phyloP scores from a whole-genome alignment of 2,888 invertebrate species.

The Macrophya annulata region DNA sequence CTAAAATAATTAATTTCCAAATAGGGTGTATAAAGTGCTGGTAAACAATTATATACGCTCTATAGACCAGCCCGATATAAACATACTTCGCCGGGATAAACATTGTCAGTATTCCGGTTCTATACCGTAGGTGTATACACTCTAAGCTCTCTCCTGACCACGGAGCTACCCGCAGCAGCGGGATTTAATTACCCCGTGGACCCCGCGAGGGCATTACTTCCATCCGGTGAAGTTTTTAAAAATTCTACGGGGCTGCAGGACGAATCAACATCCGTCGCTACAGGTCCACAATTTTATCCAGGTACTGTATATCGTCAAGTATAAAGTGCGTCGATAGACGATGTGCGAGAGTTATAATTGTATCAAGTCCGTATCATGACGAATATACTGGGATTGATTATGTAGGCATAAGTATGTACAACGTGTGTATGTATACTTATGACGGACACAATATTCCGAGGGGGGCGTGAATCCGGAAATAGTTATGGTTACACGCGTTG shows the following conservation, averaged over 20 bases:
- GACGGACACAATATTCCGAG: too few relatives aligned
- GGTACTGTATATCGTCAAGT: background rate
- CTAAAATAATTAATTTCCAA: background rate
- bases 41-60: background rate
- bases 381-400: background rate
- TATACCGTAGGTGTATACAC: constrained; percentile 8
- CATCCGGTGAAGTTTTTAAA: background rate
- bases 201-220: background rate
- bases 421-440: too few relatives aligned
- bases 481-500: too few relatives aligned
- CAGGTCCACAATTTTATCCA: background rate
- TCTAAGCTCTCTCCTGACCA: background rate
- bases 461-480: too few relatives aligned
- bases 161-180: background rate
- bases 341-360: background rate
- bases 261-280: background rate
- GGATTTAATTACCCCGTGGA: background rate
- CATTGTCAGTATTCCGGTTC: background rate
- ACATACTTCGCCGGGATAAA: background rate
- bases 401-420: background rate
- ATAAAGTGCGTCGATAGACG: background rate
- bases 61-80: background rate
- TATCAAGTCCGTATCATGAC: background rate
- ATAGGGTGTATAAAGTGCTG: background rate
- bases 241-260: background rate